These are phyloP conservation scores for Fundulus diaphanus DNA, from an alignment of 2,797 vertebrate genomes.

Conservation along the genomic window DNA sequence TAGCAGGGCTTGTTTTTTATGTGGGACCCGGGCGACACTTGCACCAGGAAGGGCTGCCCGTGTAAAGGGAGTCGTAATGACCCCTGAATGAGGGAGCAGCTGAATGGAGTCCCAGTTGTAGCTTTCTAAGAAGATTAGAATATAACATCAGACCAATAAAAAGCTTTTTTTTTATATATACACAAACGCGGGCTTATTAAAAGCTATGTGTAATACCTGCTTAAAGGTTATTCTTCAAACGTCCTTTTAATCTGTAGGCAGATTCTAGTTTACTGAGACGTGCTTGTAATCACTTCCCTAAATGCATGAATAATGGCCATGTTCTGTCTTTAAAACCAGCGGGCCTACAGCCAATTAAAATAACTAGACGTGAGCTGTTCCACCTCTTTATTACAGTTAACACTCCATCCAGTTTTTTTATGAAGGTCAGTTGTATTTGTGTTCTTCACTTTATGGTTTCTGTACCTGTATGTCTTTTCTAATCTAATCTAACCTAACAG, in stretches of 20 bases:
- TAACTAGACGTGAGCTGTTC: background rate
- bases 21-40: too few relatives aligned
- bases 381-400: background rate
- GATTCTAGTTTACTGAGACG: background rate
- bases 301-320: background rate
- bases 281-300: background rate
- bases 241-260: background rate
- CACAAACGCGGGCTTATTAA: too few relatives aligned
- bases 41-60: too few relatives aligned
- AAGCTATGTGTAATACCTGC: too few relatives aligned
- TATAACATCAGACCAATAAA: too few relatives aligned
- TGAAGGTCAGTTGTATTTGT: background rate
- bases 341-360: background rate
- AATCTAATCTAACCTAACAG: background rate
- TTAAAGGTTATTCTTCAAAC: too few relatives aligned
- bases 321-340: background rate
- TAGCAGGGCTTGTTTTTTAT: too few relatives aligned
- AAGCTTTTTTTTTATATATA: too few relatives aligned
- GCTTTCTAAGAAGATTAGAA: too few relatives aligned
- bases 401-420: background rate
- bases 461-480: background rate
- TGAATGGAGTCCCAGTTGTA: too few relatives aligned
- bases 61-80: too few relatives aligned
- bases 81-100: too few relatives aligned
- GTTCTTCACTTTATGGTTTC: background rate